phyloP scores from a whole-genome alignment of 2,113 vertebrate genomes.

The Mohoua ochrocephala region DNA sequence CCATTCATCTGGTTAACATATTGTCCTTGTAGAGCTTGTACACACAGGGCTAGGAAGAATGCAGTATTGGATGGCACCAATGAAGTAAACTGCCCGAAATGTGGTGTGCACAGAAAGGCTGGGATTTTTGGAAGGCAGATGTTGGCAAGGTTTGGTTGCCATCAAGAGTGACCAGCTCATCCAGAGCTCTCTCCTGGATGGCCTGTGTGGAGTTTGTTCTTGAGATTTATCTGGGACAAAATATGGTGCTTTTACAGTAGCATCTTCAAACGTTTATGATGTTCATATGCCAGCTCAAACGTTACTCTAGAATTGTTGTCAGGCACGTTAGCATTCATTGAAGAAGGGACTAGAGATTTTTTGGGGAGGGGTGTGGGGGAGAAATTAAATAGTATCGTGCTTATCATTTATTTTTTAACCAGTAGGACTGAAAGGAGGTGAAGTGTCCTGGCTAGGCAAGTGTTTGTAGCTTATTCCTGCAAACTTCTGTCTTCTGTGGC shows the following conservation, averaged over 20 bases:
- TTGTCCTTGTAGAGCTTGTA: not conserved
- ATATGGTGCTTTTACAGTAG: not conserved
- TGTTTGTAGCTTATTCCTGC: not conserved
- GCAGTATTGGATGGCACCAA: not conserved
- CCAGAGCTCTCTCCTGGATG: not conserved
- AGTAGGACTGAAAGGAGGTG: not conserved
- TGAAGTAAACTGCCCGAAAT: not conserved
- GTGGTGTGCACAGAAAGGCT: not conserved
- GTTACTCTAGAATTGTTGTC: not conserved
- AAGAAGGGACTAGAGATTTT: not conserved
- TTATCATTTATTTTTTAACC: not conserved
- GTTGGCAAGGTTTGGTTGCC: not conserved
- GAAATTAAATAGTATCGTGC: not conserved
- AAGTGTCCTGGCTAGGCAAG: not conserved
- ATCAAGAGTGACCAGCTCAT: not conserved
- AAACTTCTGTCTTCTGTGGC: not conserved
- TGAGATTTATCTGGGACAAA: not conserved
- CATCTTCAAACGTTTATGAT: not conserved
- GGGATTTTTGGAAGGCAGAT: not conserved
- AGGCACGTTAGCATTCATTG: not conserved
- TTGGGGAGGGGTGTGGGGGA: fast-evolving
- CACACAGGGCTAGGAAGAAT: not conserved
- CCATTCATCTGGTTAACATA: not conserved
- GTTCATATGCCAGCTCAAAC: not conserved
- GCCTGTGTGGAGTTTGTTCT: not conserved